phyloP scores from a whole-genome alignment of 53 echinoderm and acorn worm species.

The Holothuria scabra region DNA sequence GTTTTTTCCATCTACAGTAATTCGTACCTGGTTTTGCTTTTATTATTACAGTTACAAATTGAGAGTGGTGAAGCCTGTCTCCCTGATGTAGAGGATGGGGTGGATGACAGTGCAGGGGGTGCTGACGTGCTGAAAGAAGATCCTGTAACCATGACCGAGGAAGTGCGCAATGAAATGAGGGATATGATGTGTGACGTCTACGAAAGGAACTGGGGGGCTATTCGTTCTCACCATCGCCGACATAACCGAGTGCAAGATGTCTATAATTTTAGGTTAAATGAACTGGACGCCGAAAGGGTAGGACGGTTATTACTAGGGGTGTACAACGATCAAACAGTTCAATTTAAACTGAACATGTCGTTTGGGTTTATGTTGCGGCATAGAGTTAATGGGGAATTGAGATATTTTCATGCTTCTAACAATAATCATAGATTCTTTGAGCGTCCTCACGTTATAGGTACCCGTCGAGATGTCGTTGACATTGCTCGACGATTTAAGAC shows the following conservation, averaged over 20 bases:
- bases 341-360: conserved; percentile 27
- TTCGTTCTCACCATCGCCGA: no score
- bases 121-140: conserved; percentile 6
- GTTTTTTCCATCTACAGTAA: no score
- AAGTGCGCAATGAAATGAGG: not conserved
- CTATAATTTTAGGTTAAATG: conserved; percentile 30
- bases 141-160: not conserved
- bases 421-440: conserved; percentile 8
- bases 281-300: not conserved
- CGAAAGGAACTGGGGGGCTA: not conserved
- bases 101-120: no score
- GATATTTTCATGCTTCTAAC: not conserved
- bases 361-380: not conserved
- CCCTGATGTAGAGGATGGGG: no score
- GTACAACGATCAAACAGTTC: not conserved
- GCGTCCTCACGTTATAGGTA: not conserved
- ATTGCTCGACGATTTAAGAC: not conserved
- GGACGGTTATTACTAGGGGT: no score
- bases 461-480: not conserved
- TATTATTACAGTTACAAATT: no score
- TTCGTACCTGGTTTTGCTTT: no score
- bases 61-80: no score
- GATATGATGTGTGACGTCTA: not conserved
- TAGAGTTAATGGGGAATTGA: no score
- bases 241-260: no score